phyloP scores from a whole-genome alignment of 2,888 invertebrate species.

The Capitulum mitella region DNA sequence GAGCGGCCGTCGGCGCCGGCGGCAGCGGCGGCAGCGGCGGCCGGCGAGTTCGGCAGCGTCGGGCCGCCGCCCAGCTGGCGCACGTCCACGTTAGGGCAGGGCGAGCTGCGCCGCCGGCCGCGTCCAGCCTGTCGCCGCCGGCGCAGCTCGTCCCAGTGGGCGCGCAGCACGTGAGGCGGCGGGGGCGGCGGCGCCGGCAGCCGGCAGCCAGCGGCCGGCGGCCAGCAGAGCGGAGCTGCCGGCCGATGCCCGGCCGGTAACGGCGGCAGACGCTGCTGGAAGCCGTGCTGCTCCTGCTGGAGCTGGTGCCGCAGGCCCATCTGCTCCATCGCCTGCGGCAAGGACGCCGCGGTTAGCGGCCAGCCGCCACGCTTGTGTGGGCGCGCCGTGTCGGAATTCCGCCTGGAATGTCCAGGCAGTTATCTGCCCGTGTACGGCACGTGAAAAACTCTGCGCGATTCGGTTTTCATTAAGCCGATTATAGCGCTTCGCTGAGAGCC shows the following conservation, averaged over 20 bases:
- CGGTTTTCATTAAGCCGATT: neutral
- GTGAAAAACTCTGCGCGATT: neutral
- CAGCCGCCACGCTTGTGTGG: no score
- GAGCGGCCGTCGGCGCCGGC: neutral
- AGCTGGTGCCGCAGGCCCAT: constrained; percentile 39
- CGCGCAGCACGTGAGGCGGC: constrained; percentile 39
- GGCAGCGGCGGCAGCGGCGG: neutral
- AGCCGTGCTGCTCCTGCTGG: neutral
- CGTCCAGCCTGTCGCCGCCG: constrained; percentile 25
- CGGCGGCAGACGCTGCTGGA: neutral
- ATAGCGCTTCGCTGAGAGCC: no score
- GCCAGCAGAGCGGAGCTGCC: neutral
- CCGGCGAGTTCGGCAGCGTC: neutral
- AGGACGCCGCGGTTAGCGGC: neutral
- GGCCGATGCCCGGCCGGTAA: constrained; percentile 53
- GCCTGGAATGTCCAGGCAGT: neutral
- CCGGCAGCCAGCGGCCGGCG: constrained; percentile 76
- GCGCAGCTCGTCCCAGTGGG: constrained; percentile 46
- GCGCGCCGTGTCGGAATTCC: neutral
- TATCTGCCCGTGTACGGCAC: neutral
- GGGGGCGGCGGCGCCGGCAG: constrained; percentile 68
- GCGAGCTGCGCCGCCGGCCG: constrained; percentile 24
- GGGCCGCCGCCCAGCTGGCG: neutral
- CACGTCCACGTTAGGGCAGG: constrained; percentile 5
- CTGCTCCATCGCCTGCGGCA: constrained; percentile 39